Conservation (phyloP, 1,140 invertebrate species). For the Helicoverpa zea region DNA sequence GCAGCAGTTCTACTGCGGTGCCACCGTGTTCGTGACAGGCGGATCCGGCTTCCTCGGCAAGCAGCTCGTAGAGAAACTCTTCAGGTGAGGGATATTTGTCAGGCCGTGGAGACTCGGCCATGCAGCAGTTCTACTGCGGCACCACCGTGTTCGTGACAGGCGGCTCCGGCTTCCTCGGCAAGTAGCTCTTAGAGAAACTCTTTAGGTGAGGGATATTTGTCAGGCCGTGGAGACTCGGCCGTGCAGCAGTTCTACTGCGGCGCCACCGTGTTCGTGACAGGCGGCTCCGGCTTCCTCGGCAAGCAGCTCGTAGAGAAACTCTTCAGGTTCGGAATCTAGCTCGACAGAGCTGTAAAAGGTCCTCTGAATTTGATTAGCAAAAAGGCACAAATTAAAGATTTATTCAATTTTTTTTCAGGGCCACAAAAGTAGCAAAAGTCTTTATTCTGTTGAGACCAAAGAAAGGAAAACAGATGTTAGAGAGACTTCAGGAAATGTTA, state of each 20-base stretch:
- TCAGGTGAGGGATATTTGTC: too few species aligned
- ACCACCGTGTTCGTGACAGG: background rate
- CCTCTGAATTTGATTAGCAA: too few species aligned
- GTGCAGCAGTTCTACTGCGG: constrained; percentile 31
- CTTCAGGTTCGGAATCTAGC: too few species aligned
- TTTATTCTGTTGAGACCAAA: background rate
- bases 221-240: constrained; percentile 23
- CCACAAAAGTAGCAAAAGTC: constrained; percentile 13
- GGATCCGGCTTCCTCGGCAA: background rate
- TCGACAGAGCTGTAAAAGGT: too few species aligned
- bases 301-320: background rate
- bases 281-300: background rate
- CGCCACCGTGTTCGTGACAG: background rate
- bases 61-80: background rate
- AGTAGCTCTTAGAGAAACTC: background rate
- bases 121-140: constrained; percentile 26
- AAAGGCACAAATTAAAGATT: background rate
- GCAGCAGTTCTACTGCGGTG: constrained; percentile 15
- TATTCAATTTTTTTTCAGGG: background rate
- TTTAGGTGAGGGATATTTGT: background rate
- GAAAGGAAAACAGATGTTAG: background rate
- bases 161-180: background rate
- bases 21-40: background rate
- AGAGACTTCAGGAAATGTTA: background rate
- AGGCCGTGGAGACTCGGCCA: constrained; percentile 25